Evolutionary conservation across 37 sponge, comb jelly and placozoan species (phyloP).

Genomic region (Agelas oroides): DNA sequence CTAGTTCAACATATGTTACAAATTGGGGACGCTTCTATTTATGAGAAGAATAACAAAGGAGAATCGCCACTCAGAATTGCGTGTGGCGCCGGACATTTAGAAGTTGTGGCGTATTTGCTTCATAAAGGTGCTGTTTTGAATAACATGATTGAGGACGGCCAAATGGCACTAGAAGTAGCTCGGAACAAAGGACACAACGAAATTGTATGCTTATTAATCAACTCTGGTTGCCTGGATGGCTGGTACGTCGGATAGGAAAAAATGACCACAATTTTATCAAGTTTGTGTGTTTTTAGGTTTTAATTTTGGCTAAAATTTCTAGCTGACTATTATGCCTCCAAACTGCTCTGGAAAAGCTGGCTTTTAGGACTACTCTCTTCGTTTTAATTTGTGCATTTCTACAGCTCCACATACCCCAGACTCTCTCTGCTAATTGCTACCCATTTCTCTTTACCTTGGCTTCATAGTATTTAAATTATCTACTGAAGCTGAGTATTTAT

Average conservation of each 20-base stretch:
- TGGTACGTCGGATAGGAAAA: slow-evolving; percentile 63
- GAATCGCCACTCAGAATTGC: slow-evolving; percentile 62
- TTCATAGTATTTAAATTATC: too few species aligned
- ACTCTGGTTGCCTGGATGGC: slow-evolving; percentile 73
- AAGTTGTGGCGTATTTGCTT: slow-evolving; percentile 74
- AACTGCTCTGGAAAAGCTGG: too few species aligned
- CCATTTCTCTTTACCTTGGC: too few species aligned
- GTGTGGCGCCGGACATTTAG: slow-evolving; percentile 63
- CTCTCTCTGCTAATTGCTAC: too few species aligned
- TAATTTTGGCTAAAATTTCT: neutral
- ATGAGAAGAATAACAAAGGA: slow-evolving; percentile 30
- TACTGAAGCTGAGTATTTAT: too few species aligned
- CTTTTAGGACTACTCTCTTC: too few species aligned
- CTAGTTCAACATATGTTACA: slow-evolving; percentile 65
- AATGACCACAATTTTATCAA: neutral
- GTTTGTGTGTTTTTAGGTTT: neutral
- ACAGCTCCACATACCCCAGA: too few species aligned
- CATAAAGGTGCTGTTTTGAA: slow-evolving; percentile 80
- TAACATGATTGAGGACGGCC: slow-evolving; percentile 69
- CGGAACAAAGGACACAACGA: slow-evolving; percentile 73
- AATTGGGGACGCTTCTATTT: slow-evolving; percentile 41
- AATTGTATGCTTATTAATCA: slow-evolving; percentile 67
- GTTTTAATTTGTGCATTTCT: too few species aligned
- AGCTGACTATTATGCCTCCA: too few species aligned
- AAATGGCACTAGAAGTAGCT: slow-evolving; percentile 56